Base-by-base conservation (phyloP, 2,113 vertebrate genomes). In the Psettodes erumei region DNA sequence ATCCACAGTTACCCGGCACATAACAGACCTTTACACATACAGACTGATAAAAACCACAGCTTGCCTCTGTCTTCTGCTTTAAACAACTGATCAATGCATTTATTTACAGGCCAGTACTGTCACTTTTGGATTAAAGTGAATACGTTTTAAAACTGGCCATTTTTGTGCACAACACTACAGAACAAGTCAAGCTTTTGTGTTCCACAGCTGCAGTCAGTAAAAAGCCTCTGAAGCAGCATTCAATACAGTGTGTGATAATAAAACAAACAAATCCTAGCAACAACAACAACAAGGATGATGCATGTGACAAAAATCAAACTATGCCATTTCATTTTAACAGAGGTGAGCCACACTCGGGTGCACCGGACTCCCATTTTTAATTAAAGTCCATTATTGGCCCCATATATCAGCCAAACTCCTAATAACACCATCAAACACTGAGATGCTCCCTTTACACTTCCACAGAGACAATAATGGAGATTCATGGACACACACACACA, bases 361-460 rank as follows among this genome's bases (percentile, higher is more conserved):
- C 66, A 35, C 43, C 25, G 18, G 43, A 51, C 30, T 45, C 56
- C 40, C 65, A 35, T 25, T 68, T 82, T 84, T 75, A 83, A 86
- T 72, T 73, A 25, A 77, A 75, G 77, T n/a, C 37, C 45, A 71
- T 85, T 80, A 85, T 54, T 70, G 33, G 55, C n/a, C 12, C 18
- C 47, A 38, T 82, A 60, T 64, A 75, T 88, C 77, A 84, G 63
- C 25, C 4, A 3, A 63, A 66, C 43, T 70, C 25, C 45, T 77
- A 81, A 69, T 75, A 81, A 75, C 70, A 43, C 79, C 60, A 77
- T 82, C 63, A 87, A 81, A 74, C 55, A 71, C 60, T 45, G 63
- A 48, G 42, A 35, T 33, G 40, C 32, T 56, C n/a, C 63, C 62
- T 53, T 48, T 16, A 56, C 68, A 71, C 50, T n/a, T 58, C 42